phyloP scores from a whole-genome alignment of 2,888 invertebrate genomes.

The Arrhopalites spinosus region DNA sequence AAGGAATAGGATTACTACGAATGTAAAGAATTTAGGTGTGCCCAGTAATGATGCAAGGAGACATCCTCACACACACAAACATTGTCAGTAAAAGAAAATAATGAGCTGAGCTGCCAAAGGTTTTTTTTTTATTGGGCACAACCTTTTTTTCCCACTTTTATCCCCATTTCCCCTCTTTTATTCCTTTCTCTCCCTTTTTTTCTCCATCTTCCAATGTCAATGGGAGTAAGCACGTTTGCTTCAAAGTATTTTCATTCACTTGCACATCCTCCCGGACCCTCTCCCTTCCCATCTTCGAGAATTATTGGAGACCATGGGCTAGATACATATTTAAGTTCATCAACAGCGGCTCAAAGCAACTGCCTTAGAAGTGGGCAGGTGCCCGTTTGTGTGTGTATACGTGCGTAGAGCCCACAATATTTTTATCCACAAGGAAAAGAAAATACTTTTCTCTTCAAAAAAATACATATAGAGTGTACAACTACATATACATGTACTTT shows the following conservation, averaged over 20 bases:
- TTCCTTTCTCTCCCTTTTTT: neutral
- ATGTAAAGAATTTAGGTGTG: neutral
- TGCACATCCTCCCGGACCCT: neutral
- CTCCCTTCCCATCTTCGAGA: neutral
- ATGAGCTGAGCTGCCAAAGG: neutral
- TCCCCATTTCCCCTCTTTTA: neutral
- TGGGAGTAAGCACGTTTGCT: neutral
- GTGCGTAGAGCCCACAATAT: neutral
- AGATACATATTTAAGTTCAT: conserved; percentile 14
- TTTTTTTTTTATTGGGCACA: neutral
- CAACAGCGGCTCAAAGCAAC: neutral
- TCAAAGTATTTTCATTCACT: neutral
- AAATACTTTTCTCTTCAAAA: too few species aligned
- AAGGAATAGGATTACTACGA: conserved; percentile 6
- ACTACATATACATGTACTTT: neutral
- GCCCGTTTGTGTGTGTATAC: neutral
- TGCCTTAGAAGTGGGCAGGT: neutral
- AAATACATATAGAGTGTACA: neutral
- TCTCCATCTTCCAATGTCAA: neutral
- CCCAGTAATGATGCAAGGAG: neutral
- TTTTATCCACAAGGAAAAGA: too few species aligned
- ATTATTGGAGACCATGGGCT: neutral
- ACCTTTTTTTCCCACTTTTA: neutral
- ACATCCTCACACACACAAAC: neutral
- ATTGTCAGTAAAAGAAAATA: neutral